phyloP scores from a whole-genome alignment of 2,888 invertebrate genomes.

The Myathropa florea region DNA sequence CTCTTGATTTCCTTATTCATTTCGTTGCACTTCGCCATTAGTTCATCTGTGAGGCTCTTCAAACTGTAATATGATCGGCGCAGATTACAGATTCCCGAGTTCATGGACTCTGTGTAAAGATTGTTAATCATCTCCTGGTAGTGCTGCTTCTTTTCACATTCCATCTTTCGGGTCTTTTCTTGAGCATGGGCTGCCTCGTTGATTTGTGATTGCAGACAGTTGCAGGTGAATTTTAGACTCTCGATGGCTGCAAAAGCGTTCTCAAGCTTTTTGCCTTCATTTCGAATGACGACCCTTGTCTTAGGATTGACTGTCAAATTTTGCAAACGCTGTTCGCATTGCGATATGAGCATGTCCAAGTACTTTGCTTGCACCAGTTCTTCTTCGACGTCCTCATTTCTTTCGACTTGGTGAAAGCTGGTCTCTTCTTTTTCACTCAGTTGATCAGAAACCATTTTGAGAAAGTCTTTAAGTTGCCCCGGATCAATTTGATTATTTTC shows the following conservation, averaged over 20 bases:
- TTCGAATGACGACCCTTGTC: slow-evolving; percentile 26
- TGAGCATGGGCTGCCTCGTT: neutral
- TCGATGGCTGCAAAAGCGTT: slow-evolving; percentile 11
- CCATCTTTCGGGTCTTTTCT: neutral
- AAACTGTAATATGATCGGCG: slow-evolving; percentile 14
- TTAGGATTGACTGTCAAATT: neutral
- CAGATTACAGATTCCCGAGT: slow-evolving; percentile 32
- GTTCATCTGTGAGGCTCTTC: slow-evolving; percentile 32
- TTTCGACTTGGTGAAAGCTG: neutral
- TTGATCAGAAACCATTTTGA: neutral
- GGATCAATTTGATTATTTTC: neutral
- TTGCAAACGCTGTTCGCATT: slow-evolving; percentile 29
- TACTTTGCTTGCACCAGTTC: neutral
- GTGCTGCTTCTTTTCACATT: neutral
- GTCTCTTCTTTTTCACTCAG: neutral
- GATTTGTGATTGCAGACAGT: slow-evolving; percentile 14
- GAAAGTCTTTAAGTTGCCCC: neutral
- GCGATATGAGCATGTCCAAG: neutral
- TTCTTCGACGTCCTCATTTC: neutral
- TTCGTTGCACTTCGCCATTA: neutral
- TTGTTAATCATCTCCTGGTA: slow-evolving; percentile 1
- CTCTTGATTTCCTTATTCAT: neutral
- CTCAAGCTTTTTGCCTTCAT: slow-evolving; percentile 19
- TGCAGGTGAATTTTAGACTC: neutral
- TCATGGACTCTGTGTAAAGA: slow-evolving; percentile 3